These are phyloP conservation scores for Rhogogaster chlorosoma DNA, from an alignment of 2,888 invertebrate species.

Conservation along the genomic window DNA sequence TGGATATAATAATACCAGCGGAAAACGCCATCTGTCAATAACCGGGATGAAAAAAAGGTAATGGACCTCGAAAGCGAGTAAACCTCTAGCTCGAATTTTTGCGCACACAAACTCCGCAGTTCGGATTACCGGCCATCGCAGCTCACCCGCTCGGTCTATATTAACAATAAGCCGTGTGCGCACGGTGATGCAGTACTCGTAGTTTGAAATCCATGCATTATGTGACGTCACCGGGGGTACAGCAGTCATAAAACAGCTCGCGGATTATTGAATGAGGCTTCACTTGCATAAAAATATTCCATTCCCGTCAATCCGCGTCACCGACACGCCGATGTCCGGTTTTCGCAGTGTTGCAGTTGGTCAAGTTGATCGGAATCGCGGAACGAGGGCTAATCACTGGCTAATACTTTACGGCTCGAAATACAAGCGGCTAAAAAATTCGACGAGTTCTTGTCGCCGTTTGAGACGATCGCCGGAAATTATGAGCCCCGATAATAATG, in stretches of 20 bases:
- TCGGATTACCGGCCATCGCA: slow-evolving; percentile 26
- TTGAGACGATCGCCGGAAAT: background rate
- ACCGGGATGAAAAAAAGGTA: slow-evolving; percentile 61
- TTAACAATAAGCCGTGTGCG: slow-evolving; percentile 16
- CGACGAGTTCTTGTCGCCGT: background rate
- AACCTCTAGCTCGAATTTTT: slow-evolving; percentile 35
- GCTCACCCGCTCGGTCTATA: background rate
- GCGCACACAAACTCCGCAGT: slow-evolving; percentile 30
- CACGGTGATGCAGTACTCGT: slow-evolving; percentile 13
- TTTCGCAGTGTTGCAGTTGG: background rate
- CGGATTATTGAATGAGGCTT: slow-evolving; percentile 75
- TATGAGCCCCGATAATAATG: slow-evolving; percentile 22
- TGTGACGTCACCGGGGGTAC: slow-evolving; percentile 65
- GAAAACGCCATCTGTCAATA: slow-evolving; percentile 68
- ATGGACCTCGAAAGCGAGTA: slow-evolving; percentile 52
- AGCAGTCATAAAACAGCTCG: slow-evolving; percentile 74
- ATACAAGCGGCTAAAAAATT: background rate
- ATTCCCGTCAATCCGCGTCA: slow-evolving; percentile 70
- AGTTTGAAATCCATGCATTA: slow-evolving; percentile 62
- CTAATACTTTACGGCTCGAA: background rate
- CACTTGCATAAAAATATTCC: slow-evolving; percentile 73
- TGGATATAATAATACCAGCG: slow-evolving; percentile 54
- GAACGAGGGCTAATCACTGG: background rate
- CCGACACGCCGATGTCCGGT: slow-evolving; percentile 41
- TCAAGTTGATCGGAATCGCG: background rate